Evolutionary conservation across 2,888 invertebrate genomes (phyloP).

Genomic region (Melitaea athalia): DNA sequence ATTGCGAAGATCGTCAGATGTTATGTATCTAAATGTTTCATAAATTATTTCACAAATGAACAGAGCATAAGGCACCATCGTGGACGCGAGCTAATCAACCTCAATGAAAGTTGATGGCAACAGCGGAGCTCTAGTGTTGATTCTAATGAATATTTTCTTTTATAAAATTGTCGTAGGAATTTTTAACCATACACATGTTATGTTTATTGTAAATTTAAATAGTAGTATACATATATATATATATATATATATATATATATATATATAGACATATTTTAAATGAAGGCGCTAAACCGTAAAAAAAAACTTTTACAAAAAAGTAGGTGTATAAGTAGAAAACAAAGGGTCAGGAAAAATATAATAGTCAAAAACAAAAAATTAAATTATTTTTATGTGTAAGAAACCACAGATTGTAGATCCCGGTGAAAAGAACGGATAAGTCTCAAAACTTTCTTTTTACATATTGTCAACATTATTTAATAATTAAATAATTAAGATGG

Average conservation of each 20-base stretch:
- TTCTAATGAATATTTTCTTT: conserved; percentile 30
- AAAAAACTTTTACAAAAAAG: too few relatives aligned
- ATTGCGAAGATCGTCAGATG: background rate
- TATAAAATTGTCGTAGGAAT: conserved; percentile 2
- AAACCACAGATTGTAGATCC: too few relatives aligned
- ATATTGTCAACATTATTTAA: too few relatives aligned
- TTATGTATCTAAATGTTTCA: conserved; percentile 19
- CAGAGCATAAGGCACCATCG: conserved; percentile 22
- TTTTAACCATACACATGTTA: conserved; percentile 6
- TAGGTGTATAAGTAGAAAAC: too few relatives aligned
- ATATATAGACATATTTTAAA: too few relatives aligned
- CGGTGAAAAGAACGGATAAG: too few relatives aligned
- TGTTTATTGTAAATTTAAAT: background rate
- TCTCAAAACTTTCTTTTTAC: too few relatives aligned
- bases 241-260: too few relatives aligned
- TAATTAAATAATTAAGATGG: too few relatives aligned
- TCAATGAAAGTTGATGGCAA: conserved; percentile 52
- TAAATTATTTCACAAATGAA: conserved; percentile 14
- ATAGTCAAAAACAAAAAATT: too few relatives aligned
- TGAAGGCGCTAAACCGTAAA: too few relatives aligned
- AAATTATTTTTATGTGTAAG: background rate
- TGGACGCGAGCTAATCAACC: conserved; percentile 50
- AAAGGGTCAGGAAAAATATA: too few relatives aligned
- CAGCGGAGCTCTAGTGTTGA: conserved; percentile 18
- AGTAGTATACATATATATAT: background rate